phyloP scores from a whole-genome alignment of 2,113 vertebrate species.

The Agapornis roseicollis region DNA sequence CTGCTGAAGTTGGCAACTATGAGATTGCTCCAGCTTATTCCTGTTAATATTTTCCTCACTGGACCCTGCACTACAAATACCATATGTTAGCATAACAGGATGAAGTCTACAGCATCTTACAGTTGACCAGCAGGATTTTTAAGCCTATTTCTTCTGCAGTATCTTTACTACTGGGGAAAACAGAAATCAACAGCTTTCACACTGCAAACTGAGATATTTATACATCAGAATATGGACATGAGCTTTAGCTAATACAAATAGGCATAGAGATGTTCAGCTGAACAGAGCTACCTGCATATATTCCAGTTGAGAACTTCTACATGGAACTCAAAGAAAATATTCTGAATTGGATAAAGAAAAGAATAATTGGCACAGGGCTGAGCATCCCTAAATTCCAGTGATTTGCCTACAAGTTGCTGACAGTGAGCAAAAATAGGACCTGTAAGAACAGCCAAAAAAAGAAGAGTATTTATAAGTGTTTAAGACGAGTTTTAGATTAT shows the following conservation, averaged over 20 bases:
- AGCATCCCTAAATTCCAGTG: neutral
- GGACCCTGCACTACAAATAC: neutral
- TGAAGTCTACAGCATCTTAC: neutral
- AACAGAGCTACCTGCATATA: neutral
- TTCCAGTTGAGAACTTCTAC: neutral
- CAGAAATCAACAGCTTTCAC: neutral
- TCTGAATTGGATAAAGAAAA: neutral
- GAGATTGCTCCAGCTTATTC: neutral
- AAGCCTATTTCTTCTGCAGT: neutral
- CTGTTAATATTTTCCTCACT: neutral
- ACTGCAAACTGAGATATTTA: neutral
- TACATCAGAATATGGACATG: neutral
- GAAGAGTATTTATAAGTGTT: neutral
- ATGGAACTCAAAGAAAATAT: neutral
- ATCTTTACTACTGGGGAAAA: neutral
- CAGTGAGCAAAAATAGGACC: neutral
- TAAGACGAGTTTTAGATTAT: neutral
- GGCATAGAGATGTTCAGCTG: neutral
- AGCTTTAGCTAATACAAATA: neutral
- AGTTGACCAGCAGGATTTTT: neutral
- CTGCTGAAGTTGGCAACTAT: neutral
- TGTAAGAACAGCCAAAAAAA: neutral
- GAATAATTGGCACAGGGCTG: neutral
- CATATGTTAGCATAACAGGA: neutral
- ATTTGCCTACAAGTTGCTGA: neutral